Conservation (phyloP, 2,113 vertebrate species). For the Indri indri region DNA sequence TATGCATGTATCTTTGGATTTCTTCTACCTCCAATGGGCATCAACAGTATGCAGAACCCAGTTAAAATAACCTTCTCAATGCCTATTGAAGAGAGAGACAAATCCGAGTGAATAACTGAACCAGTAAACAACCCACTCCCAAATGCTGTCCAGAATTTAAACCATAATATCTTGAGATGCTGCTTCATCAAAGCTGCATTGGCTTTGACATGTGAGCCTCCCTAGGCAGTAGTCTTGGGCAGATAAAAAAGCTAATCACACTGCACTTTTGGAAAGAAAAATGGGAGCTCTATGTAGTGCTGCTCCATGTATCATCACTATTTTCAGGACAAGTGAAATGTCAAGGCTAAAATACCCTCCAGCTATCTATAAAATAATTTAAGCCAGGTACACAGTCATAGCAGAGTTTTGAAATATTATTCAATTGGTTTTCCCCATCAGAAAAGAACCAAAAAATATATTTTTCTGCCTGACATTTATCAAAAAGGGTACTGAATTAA, state of each 20-base stretch:
- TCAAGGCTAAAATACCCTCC: conserved; percentile 63
- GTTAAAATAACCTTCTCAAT: background rate
- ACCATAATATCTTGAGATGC: background rate
- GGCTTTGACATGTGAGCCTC: conserved; percentile 6
- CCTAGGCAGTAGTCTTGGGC: background rate
- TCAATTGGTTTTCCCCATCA: conserved; percentile 59
- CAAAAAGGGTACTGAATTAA: conserved; percentile 52
- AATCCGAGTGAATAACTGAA: background rate
- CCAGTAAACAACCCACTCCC: background rate
- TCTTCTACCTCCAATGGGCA: background rate
- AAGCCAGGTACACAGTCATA: conserved; percentile 36
- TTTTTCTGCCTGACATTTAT: conserved; percentile 58
- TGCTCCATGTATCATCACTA: conserved; percentile 55
- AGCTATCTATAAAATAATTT: conserved; percentile 67
- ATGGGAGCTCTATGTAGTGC: conserved; percentile 34
- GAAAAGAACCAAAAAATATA: conserved; percentile 23
- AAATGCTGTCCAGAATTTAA: conserved; percentile 21
- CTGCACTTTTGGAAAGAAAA: conserved; percentile 59
- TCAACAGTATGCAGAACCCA: background rate
- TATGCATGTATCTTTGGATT: background rate
- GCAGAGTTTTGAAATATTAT: conserved; percentile 69
- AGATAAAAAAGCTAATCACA: conserved; percentile 62
- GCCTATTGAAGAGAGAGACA: background rate
- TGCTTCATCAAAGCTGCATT: conserved; percentile 39
- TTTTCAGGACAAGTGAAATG: conserved; percentile 70